Percentiles rank a stretch among this genome's conserved stretches.
Conservation (phyloP, 2,797 vertebrate genomes). For the Nyctibius grandis region DNA sequence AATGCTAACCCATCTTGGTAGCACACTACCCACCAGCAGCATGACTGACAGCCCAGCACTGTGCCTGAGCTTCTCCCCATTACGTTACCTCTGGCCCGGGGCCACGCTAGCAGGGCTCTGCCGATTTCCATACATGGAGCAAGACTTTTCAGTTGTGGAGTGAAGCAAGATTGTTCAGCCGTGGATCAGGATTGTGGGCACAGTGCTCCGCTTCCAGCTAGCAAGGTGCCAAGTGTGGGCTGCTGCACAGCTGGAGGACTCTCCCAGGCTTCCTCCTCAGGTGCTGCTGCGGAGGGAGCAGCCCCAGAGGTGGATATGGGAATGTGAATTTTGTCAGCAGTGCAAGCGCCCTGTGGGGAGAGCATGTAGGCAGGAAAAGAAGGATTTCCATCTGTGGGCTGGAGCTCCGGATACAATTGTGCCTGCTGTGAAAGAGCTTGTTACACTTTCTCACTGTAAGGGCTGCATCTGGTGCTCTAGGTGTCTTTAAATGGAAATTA, state of each 20-base stretch:
- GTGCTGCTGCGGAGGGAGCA: neutral
- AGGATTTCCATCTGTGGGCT: neutral
- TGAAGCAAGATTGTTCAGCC: neutral
- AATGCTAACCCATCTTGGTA: neutral
- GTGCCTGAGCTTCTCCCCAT: neutral
- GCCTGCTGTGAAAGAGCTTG: slow-evolving; percentile 49
- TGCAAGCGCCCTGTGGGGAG: neutral
- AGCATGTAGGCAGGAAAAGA: neutral
- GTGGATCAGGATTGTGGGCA: neutral
- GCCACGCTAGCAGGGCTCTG: neutral
- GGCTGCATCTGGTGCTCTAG: slow-evolving; percentile 30
- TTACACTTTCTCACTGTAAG: slow-evolving; percentile 52
- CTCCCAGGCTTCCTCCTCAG: neutral
- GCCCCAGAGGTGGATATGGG: neutral
- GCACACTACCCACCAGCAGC: neutral
- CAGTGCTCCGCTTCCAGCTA: neutral
- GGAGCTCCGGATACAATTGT: neutral
- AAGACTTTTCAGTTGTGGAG: neutral
- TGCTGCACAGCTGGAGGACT: neutral
- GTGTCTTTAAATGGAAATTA: slow-evolving; percentile 31
- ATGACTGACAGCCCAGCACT: accelerated
- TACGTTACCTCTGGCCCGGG: accelerated
- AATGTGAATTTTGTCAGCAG: neutral
- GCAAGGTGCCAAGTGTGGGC: neutral
- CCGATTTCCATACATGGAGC: accelerated